These are phyloP conservation scores for Pachyuromys duprasi DNA, from an alignment of 2,797 vertebrate genomes.

Conservation along the genomic window DNA sequence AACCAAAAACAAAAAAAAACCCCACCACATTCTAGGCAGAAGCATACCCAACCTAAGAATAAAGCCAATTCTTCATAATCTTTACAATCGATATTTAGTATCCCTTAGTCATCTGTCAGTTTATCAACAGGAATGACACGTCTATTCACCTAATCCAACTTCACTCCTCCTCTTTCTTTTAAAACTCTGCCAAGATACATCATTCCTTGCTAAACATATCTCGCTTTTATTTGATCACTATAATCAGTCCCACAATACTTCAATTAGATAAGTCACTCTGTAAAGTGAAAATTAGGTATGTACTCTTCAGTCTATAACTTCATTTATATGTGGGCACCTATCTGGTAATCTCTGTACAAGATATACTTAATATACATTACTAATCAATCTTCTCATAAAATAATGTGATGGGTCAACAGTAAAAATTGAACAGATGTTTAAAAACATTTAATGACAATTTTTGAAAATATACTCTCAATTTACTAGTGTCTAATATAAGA, in stretches of 20 bases:
- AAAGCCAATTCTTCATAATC: neutral
- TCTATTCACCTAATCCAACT: conserved; percentile 2
- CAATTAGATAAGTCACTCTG: conserved; percentile 1
- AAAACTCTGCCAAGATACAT: conserved; percentile 28
- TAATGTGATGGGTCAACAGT: neutral
- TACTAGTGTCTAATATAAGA: neutral
- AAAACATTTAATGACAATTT: neutral
- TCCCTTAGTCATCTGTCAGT: neutral
- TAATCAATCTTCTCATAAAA: conserved; percentile 39
- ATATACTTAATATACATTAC: conserved; percentile 9
- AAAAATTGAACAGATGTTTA: neutral
- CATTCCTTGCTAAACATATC: conserved; percentile 16
- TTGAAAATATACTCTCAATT: conserved; percentile 11
- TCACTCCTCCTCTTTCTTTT: conserved; percentile 35
- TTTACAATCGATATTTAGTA: neutral
- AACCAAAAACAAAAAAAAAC: neutral
- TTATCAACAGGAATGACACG: conserved; percentile 1
- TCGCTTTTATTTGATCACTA: conserved; percentile 37
- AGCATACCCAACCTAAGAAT: neutral
- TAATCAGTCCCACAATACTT: conserved; percentile 41
- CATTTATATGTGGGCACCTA: neutral
- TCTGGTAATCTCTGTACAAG: neutral
- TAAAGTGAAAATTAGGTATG: conserved; percentile 51
- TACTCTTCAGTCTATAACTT: conserved; percentile 11
- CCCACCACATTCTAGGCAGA: neutral